Base-by-base conservation (phyloP, 2,113 vertebrate genomes). In the Mugil cephalus region DNA sequence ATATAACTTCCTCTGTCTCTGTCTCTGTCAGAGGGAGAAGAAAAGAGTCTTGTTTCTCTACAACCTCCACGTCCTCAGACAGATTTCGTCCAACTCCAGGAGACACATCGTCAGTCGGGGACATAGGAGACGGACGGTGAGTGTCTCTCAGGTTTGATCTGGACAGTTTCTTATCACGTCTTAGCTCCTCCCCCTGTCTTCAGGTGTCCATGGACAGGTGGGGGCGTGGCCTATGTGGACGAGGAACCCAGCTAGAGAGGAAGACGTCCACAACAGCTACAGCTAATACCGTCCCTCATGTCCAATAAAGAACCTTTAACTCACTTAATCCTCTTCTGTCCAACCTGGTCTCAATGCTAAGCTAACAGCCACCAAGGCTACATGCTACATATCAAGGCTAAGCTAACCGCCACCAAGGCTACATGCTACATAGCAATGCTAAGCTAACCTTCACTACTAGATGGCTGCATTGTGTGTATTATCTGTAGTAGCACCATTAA, bases 11-110 rank as follows among this genome's bases (percentile, higher is more conserved):
- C n/a, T 66, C 5, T 51, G 10, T 45, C 24, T 60, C 10, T 78
- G 11, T 70, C 15, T 78, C 42, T n/a, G 1, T 1, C 86, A 98
- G 97, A 80, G 95, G 66, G 96, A 98, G 90, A 97, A 96, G 92
- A 87, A 58, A 43, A 85, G 96, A 0, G 58, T 93, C 48, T 74
- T 96, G 38, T 97, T 95, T 80, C 83, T 98, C 30, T 98, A 98
- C 87, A 96, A 97, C 36, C 94, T 95, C 5, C 85, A 94, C 46
- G 46, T 96, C 39, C 90, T 85, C 38, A 93, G 87, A 61, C 85
- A 89, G 10, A 86, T 79, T 2, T 80, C 71, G 7, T 96, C 92
- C 15, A n/a, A n/a, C n/a, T 3, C 89, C 0, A 84, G 90, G 14
- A 89, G 87, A 0, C 68, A 58, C 46, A 15, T 94, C 0, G 8